phyloP scores from a whole-genome alignment of 2,888 invertebrate species.

The Thecophora atra region DNA sequence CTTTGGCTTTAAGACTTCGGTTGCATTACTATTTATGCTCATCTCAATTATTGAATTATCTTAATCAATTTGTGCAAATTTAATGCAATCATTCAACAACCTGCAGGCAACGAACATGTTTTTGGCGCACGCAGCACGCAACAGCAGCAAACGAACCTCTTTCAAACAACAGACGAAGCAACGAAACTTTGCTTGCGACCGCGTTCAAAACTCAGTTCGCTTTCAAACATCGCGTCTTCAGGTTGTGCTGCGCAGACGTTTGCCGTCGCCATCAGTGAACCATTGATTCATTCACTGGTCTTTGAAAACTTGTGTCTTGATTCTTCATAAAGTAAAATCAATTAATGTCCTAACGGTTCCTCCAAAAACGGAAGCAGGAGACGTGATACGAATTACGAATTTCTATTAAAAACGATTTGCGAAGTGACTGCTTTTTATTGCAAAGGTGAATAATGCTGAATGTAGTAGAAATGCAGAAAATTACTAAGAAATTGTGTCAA shows the following conservation, averaged over 20 bases:
- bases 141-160: slow-evolving; percentile 19
- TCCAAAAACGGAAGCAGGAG: slow-evolving; percentile 16
- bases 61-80: background rate
- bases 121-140: slow-evolving; percentile 6
- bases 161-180: background rate
- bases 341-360: slow-evolving; percentile 19
- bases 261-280: background rate
- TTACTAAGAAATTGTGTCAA: slow-evolving; percentile 16
- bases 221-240: slow-evolving; percentile 21
- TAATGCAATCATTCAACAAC: slow-evolving; percentile 2
- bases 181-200: background rate
- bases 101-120: slow-evolving; percentile 8
- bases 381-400: slow-evolving; percentile 21
- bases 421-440: background rate
- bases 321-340: background rate
- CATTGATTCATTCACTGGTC: too few relatives aligned
- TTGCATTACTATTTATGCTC: too few relatives aligned
- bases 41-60: too few relatives aligned
- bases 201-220: slow-evolving; percentile 21
- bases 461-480: background rate
- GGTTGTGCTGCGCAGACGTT: slow-evolving; percentile 2
- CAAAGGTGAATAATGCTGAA: background rate
- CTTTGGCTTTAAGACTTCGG: too few relatives aligned
- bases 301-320: too few relatives aligned
- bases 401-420: background rate